Base-by-base conservation (phyloP, 2,888 invertebrate species). In the Trichacis sp. region DNA sequence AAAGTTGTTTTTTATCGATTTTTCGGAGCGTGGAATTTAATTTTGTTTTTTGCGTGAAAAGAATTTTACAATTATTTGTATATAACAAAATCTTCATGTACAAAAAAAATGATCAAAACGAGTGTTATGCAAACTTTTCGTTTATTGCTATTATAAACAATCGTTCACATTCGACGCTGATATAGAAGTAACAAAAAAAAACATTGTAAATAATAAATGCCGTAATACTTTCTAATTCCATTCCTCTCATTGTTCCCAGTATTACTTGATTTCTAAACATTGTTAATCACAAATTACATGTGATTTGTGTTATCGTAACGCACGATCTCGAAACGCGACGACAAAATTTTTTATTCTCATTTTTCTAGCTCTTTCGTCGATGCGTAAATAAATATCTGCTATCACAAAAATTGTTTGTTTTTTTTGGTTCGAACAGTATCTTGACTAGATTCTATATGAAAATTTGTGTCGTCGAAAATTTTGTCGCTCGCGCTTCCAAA, bases 391-490 rank as follows among this genome's bases (percentile, higher is more conserved):
- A 20, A 45, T n/a, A 29, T 54, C n/a, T 33, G 8, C n/a, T 33
- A 33, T 33, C 33, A 33, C 33, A n/a, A 33, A 33, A 33, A 33
- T 33, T 5, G 8, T 2, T 6, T n/a, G n/a, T n/a, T n/a, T n/a
- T n/a, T n/a, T 33, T 33, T 33, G 33, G 33, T 33, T 33, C 33
- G 11, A 33, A 33, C 33, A 33, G n/a, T 33, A 9, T 11, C n/a
- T 42, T 65, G 65, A 65, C 65, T 65, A 65, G 65, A 65, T 36
- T 57, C 33, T 38, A 24, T n/a, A n/a, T 33, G 33, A 33, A 33
- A 24, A 24, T 24, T 33, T 33, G 45, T 19, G 5, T 19, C 11
- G 45, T 19, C n/a, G 19, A 45, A 45, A 45, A 19, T 9, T 19
- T 20, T 19, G 20, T 19, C 11, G 20, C 6, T 43, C 43, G 60